A percentile compares a stretch with the other conserved stretches of the same genome.
Evolutionary conservation across 2,797 vertebrate genomes (phyloP).

Genomic region (Gallinago solitaria): DNA sequence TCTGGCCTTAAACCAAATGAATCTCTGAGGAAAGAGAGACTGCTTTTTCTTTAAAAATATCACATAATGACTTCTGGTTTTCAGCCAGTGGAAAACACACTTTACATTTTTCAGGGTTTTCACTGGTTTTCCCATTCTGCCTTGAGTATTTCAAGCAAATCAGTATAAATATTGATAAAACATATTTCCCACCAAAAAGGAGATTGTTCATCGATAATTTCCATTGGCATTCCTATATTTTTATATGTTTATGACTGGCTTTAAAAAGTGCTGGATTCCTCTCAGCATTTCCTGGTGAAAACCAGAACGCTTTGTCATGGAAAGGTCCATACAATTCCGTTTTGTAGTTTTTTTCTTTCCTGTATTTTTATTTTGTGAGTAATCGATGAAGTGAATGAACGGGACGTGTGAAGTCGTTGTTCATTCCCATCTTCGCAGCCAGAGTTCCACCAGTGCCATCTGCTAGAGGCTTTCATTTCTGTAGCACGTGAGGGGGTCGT

Average conservation of each 20-base stretch:
- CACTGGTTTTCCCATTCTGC: not conserved
- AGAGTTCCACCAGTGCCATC: not conserved
- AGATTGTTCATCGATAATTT: slow-evolving; percentile 15
- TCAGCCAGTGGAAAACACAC: slow-evolving; percentile 9
- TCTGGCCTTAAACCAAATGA: not conserved
- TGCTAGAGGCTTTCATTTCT: not conserved
- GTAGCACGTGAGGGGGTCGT: not conserved
- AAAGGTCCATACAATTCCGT: not conserved
- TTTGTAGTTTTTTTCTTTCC: not conserved
- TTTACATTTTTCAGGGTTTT: slow-evolving; percentile 3
- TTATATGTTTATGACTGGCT: not conserved
- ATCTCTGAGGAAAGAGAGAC: not conserved
- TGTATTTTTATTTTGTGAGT: not conserved
- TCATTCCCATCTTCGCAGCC: not conserved
- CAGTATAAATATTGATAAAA: slow-evolving; percentile 28
- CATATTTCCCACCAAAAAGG: slow-evolving; percentile 35
- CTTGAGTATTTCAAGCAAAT: not conserved
- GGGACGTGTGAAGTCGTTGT: not conserved
- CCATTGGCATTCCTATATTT: not conserved
- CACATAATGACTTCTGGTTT: not conserved
- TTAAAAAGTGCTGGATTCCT: not conserved
- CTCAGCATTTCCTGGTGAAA: not conserved
- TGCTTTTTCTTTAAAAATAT: not conserved
- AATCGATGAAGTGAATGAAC: not conserved
- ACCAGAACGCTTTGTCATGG: not conserved